Evolutionary conservation across 1,140 invertebrate genomes (phyloP).

Genomic region (Dendrolimus kikuchii): DNA sequence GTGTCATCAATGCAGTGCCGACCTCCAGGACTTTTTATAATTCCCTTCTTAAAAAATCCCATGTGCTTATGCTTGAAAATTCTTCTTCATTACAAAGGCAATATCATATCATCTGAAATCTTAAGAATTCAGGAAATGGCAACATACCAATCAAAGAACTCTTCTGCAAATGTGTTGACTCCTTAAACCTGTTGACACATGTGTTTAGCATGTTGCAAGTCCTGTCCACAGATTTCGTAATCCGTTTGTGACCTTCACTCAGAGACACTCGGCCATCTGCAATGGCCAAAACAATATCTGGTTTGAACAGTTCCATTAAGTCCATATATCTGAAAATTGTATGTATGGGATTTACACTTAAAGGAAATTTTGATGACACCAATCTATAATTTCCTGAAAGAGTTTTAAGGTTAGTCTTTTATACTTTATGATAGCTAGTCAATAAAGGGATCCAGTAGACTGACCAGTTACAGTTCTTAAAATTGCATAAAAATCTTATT

Average conservation of each 20-base stretch:
- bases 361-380: not conserved
- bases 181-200: slow-evolving; percentile 74
- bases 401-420: too few species aligned
- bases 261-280: slow-evolving; percentile 86
- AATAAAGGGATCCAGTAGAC: too few species aligned
- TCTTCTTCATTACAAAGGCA: too few species aligned
- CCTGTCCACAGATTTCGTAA: slow-evolving; percentile 77
- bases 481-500: too few species aligned
- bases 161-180: slow-evolving; percentile 60
- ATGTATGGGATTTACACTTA: slow-evolving; percentile 3
- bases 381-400: too few species aligned
- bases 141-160: slow-evolving; percentile 47
- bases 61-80: too few species aligned
- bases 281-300: slow-evolving; percentile 85
- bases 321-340: slow-evolving; percentile 78
- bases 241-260: slow-evolving; percentile 78
- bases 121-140: not conserved
- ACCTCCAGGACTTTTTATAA: too few species aligned
- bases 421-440: too few species aligned
- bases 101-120: too few species aligned
- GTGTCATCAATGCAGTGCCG: too few species aligned
- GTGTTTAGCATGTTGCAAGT: slow-evolving; percentile 74
- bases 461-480: too few species aligned
- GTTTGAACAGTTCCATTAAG: slow-evolving; percentile 81
- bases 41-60: too few species aligned